A percentile compares a stretch with the other conserved stretches of the same genome.
phyloP scores from a whole-genome alignment of 2,113 vertebrate species.

The Tachuris rubrigastra region DNA sequence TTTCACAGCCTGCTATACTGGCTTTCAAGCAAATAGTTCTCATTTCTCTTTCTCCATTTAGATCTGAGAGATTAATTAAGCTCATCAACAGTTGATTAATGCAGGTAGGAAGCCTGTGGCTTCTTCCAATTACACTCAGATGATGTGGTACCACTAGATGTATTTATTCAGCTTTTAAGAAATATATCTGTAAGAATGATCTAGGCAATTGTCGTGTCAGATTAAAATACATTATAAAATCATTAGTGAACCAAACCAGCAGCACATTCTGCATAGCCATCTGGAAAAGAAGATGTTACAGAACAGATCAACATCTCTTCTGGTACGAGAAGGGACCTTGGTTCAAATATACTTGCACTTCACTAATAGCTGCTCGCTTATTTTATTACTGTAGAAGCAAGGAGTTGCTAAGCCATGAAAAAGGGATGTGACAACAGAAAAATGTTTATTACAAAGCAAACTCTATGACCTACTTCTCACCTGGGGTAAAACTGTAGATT shows the following conservation, averaged over 20 bases:
- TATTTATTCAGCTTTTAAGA: constrained; percentile 41
- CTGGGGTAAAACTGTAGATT: background rate
- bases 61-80: constrained; percentile 61
- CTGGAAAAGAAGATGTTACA: constrained; percentile 43
- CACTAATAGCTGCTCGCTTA: background rate
- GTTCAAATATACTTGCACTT: background rate
- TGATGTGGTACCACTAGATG: background rate
- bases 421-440: background rate
- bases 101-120: constrained; percentile 51
- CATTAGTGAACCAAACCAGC: constrained; percentile 34
- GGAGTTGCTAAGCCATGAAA: background rate
- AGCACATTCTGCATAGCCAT: constrained; percentile 12
- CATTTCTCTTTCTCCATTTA: constrained; percentile 46
- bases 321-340: background rate
- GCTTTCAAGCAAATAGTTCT: constrained; percentile 42
- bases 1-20: background rate
- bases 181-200: constrained; percentile 36
- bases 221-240: constrained; percentile 57
- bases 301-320: background rate
- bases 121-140: constrained; percentile 45
- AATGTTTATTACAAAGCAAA: background rate
- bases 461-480: background rate
- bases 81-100: constrained; percentile 60
- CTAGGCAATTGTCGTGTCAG: background rate
- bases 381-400: background rate